phyloP scores from a whole-genome alignment of 1,140 invertebrate species.

The Sycophaga agraensis region DNA sequence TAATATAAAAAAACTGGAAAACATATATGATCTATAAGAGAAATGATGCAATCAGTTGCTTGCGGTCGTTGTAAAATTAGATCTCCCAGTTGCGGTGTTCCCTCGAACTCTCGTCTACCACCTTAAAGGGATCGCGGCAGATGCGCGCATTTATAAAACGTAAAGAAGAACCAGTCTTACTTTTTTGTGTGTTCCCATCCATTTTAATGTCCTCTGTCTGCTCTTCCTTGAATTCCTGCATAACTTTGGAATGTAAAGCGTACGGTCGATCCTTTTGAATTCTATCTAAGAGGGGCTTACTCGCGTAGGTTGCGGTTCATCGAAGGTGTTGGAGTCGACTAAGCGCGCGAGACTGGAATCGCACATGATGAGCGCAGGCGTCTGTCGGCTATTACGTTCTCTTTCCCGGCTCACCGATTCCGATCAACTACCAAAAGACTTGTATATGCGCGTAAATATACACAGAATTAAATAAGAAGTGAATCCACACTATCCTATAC shows the following conservation, averaged over 20 bases:
- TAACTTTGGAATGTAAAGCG: no score
- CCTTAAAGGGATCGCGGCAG: not conserved
- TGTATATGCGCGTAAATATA: no score
- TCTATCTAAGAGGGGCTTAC: no score
- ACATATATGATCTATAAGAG: no score
- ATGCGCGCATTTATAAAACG: not conserved
- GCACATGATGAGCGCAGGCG: no score
- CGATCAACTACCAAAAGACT: no score
- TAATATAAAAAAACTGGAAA: no score
- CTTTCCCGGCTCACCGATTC: not conserved
- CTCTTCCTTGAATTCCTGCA: slow-evolving; percentile 2
- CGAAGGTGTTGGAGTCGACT: slow-evolving; percentile 23
- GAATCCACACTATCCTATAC: no score
- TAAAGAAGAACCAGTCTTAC: slow-evolving; percentile 13
- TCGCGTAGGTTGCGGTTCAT: not conserved
- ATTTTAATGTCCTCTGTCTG: not conserved
- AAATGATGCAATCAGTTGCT: slow-evolving; percentile 32
- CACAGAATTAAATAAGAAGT: no score
- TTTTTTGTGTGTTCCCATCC: slow-evolving; percentile 29
- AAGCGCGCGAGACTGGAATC: not conserved
- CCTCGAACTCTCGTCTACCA: not conserved
- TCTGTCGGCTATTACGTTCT: not conserved
- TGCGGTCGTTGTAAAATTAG: slow-evolving; percentile 36
- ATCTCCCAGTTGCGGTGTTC: no score
- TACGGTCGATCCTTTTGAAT: no score